These are phyloP conservation scores for Achlya flavicornis DNA, from an alignment of 2,888 invertebrate species.

Conservation along the genomic window DNA sequence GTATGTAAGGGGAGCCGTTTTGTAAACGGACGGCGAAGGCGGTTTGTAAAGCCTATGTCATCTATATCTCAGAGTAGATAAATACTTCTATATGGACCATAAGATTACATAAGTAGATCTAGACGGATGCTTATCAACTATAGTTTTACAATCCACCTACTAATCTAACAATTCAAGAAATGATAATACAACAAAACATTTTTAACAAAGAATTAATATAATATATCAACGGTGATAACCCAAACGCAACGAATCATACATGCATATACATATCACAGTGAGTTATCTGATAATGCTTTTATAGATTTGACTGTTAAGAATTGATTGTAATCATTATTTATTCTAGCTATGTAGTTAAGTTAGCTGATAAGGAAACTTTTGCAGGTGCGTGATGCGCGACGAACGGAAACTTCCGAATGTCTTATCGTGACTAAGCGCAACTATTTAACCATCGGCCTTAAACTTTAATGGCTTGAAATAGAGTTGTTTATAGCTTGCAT, in stretches of 20 bases:
- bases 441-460: constrained; percentile 41
- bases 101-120: no score
- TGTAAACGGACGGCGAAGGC: no score
- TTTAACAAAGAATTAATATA: neutral
- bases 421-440: constrained; percentile 38
- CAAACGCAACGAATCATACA: neutral
- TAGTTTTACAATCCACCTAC: no score
- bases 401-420: constrained; percentile 24
- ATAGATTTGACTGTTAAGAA: neutral
- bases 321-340: constrained; percentile 6
- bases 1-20: no score
- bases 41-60: no score
- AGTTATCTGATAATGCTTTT: neutral
- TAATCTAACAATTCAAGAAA: no score
- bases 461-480: constrained; percentile 44
- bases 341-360: constrained; percentile 6
- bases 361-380: constrained; percentile 10
- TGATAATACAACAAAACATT: neutral
- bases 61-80: no score
- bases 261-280: no score
- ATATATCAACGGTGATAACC: neutral
- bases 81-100: no score
- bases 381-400: constrained; percentile 35
- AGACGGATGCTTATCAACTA: no score
- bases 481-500: constrained; percentile 27